Conservation (phyloP, 2,797 vertebrate genomes). For the Eutrigla gurnardus region DNA sequence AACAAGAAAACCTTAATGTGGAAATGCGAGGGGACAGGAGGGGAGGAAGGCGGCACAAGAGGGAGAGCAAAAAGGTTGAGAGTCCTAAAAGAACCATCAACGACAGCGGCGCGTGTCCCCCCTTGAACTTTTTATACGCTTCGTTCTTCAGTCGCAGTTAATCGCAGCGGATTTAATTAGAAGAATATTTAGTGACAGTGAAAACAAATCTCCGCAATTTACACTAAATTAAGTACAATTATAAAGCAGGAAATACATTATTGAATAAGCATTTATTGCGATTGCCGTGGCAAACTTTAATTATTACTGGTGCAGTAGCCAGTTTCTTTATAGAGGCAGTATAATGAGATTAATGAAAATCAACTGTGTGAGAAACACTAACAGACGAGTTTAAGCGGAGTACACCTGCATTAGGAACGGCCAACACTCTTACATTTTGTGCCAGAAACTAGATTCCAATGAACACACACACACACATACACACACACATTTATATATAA, state of each 20-base stretch:
- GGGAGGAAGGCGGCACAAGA: conserved; percentile 11
- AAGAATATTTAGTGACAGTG: conserved; percentile 8
- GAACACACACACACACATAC: neutral
- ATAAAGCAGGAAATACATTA: conserved; percentile 3
- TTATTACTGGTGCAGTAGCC: neutral
- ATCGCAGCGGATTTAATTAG: conserved; percentile 18
- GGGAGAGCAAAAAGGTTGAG: conserved; percentile 38
- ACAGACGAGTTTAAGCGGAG: neutral
- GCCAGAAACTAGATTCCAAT: neutral
- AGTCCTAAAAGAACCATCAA: conserved; percentile 32
- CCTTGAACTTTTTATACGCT: conserved; percentile 22
- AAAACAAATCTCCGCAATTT: conserved; percentile 32
- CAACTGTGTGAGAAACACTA: neutral
- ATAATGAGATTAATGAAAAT: neutral
- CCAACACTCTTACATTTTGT: neutral
- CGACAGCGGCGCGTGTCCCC: neutral
- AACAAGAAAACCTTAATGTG: conserved; percentile 75
- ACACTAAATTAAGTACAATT: conserved; percentile 12
- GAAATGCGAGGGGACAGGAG: conserved; percentile 52
- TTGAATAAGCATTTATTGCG: neutral
- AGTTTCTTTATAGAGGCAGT: neutral
- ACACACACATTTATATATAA: neutral
- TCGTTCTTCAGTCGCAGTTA: conserved; percentile 13
- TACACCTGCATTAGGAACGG: neutral
- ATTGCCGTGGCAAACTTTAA: conserved; percentile 4